phyloP scores from a whole-genome alignment of 2,888 invertebrate species.

The Torymus aiolomorphi region DNA sequence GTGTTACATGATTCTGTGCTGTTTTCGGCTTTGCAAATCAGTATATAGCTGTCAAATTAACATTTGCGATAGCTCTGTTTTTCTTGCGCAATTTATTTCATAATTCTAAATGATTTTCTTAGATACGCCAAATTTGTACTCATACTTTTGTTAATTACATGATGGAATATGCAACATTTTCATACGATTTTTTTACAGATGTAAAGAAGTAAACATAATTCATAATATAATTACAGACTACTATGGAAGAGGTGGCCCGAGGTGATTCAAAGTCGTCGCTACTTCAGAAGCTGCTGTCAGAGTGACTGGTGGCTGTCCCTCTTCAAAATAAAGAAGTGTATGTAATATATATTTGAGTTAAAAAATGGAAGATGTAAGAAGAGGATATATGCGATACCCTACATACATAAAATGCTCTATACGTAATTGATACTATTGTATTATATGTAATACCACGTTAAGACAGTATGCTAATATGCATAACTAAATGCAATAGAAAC shows the following conservation, averaged over 20 bases:
- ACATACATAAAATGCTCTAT: slow-evolving; percentile 65
- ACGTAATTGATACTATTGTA: slow-evolving; percentile 70
- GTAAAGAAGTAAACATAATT: slow-evolving; percentile 18
- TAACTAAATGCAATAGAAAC: slow-evolving; percentile 73
- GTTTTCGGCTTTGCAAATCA: slow-evolving; percentile 57
- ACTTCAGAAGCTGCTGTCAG: slow-evolving; percentile 90
- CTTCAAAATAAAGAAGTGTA: slow-evolving; percentile 76
- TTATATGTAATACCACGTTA: slow-evolving; percentile 69
- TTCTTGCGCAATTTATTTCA: slow-evolving; percentile 46
- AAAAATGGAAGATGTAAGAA: slow-evolving; percentile 56
- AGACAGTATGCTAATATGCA: slow-evolving; percentile 74
- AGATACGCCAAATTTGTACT: slow-evolving; percentile 18
- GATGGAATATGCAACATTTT: background rate
- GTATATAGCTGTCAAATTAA: slow-evolving; percentile 47
- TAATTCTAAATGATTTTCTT: slow-evolving; percentile 26
- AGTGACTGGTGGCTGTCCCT: slow-evolving; percentile 79
- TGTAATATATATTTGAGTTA: slow-evolving; percentile 72
- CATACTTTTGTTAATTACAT: slow-evolving; percentile 15
- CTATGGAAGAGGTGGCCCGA: slow-evolving; percentile 85
- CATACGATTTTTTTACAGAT: background rate
- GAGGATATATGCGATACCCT: slow-evolving; percentile 59
- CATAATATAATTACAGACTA: slow-evolving; percentile 79
- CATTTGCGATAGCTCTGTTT: slow-evolving; percentile 52
- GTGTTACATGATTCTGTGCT: slow-evolving; percentile 54
- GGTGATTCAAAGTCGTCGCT: slow-evolving; percentile 89